Evolutionary conservation across 1,140 invertebrate species (phyloP).

Genomic region (Drosophila tropicalis): DNA sequence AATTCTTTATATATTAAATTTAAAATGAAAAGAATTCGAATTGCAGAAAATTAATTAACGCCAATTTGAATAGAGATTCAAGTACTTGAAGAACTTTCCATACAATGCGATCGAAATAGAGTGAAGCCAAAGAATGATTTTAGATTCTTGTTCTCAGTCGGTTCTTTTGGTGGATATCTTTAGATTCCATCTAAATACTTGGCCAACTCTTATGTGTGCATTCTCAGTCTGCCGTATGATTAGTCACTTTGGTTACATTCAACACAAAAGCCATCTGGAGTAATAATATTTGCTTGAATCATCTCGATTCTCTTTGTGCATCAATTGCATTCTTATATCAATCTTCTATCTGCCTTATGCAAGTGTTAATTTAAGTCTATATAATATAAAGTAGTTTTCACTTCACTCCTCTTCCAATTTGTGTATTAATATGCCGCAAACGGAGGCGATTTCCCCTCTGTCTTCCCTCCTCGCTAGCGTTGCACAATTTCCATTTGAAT

Average conservation of each 20-base stretch:
- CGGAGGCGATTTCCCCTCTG: neutral
- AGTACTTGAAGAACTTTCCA: too few relatives aligned
- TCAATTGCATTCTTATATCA: conserved; percentile 1
- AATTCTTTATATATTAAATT: too few relatives aligned
- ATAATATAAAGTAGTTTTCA: neutral
- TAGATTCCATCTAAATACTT: too few relatives aligned
- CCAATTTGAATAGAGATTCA: too few relatives aligned
- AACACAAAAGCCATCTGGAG: neutral
- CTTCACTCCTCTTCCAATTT: neutral
- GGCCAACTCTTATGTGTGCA: too few relatives aligned
- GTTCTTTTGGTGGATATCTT: too few relatives aligned
- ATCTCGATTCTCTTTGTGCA: neutral
- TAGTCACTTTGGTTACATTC: neutral
- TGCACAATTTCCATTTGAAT: conserved; percentile 58
- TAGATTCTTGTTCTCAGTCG: too few relatives aligned
- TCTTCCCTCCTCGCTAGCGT: conserved; percentile 20
- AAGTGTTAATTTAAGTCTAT: conserved; percentile 8
- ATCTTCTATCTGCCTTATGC: neutral
- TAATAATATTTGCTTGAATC: neutral
- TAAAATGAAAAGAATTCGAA: too few relatives aligned
- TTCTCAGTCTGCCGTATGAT: neutral
- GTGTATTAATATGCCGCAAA: neutral
- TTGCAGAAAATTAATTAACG: too few relatives aligned
- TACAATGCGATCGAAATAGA: too few relatives aligned
- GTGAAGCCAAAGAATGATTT: too few relatives aligned